These are phyloP conservation scores for Delichon dasypus DNA, from an alignment of 2,797 vertebrate species.

Conservation along the genomic window DNA sequence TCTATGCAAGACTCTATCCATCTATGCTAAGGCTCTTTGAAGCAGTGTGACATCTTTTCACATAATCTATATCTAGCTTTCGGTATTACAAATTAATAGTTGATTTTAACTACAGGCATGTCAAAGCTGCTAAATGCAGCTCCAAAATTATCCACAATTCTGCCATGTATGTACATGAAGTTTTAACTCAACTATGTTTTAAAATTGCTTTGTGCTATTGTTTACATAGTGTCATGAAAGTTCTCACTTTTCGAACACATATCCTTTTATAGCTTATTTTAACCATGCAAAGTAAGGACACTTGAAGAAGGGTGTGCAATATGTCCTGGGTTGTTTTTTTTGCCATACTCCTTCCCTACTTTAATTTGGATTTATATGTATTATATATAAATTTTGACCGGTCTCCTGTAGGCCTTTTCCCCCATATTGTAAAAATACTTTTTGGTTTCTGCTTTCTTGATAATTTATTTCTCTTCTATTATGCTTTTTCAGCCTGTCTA, in stretches of 20 bases:
- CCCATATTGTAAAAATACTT: not conserved
- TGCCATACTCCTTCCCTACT: not conserved
- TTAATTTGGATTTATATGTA: not conserved
- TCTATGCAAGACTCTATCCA: not conserved
- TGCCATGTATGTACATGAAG: not conserved
- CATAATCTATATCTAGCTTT: not conserved
- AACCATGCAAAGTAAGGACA: not conserved
- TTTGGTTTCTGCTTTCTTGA: not conserved
- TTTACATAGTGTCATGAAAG: not conserved
- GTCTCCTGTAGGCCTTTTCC: not conserved
- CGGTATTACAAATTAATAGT: not conserved
- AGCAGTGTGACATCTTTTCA: not conserved
- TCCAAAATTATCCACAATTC: not conserved
- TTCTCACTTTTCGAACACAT: conserved; percentile 30
- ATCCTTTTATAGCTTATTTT: not conserved
- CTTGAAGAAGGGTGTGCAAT: not conserved
- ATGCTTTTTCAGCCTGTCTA: not conserved
- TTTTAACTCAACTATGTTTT: not conserved
- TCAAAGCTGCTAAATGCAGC: not conserved
- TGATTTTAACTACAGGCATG: not conserved
- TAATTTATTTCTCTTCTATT: not conserved
- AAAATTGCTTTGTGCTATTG: conserved; percentile 6
- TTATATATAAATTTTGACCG: not conserved
- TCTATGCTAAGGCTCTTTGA: not conserved
- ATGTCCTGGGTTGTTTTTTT: not conserved